phyloP scores from a whole-genome alignment of 2,113 vertebrate genomes.

The Cepphus grylle region DNA sequence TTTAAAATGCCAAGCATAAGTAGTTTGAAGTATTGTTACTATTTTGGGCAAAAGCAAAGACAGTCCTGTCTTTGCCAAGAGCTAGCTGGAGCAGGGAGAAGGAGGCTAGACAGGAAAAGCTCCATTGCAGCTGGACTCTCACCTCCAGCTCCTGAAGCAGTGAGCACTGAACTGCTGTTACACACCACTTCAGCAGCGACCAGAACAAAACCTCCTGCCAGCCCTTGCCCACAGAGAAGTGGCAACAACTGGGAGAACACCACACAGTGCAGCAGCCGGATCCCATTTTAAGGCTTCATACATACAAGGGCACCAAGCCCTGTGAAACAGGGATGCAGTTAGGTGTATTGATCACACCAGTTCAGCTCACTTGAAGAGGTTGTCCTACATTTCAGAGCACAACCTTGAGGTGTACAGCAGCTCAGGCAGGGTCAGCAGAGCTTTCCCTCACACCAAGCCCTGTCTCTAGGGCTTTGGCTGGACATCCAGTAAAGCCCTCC shows the following conservation, averaged over 20 bases:
- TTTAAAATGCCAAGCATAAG: not conserved
- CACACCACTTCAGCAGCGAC: not conserved
- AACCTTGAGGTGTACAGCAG: not conserved
- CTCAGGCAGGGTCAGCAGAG: not conserved
- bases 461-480: not conserved
- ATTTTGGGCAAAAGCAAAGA: constrained; percentile 29
- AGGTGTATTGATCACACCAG: not conserved
- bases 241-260: not conserved
- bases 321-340: not conserved
- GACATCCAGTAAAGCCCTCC: not conserved
- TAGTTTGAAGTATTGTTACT: constrained; percentile 25
- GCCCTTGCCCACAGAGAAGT: not conserved
- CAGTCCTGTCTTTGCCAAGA: not conserved
- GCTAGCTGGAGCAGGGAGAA: not conserved
- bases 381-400: not conserved
- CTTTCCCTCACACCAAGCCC: not conserved
- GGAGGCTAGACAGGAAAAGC: not conserved
- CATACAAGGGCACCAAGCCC: not conserved
- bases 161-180: not conserved
- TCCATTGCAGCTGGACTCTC: not conserved
- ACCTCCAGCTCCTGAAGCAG: not conserved
- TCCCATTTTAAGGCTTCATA: not conserved
- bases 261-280: not conserved
- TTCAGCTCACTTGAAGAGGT: not conserved
- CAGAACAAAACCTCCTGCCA: not conserved